Evolutionary conservation across 2,113 vertebrate species (phyloP).

Genomic region (Microtus ochrogaster): DNA sequence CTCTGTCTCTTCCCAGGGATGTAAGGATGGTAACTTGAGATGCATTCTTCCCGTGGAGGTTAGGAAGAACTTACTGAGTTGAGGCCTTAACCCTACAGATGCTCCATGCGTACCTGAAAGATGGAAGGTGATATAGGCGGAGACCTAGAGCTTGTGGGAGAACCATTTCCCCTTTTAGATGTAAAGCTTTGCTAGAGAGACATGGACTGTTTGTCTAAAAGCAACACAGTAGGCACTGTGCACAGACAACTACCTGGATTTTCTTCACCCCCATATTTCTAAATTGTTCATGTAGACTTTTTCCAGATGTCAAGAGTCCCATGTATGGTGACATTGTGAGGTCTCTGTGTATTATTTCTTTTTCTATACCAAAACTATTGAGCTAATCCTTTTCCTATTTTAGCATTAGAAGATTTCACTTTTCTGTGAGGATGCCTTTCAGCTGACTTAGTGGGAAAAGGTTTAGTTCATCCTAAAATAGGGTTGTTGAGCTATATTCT

Average conservation of each 20-base stretch:
- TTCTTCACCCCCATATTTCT: background rate
- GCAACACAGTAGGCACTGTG: background rate
- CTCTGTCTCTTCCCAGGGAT: background rate
- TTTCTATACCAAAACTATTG: background rate
- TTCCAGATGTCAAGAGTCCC: background rate
- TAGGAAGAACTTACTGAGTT: slow-evolving; percentile 20
- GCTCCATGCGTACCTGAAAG: background rate
- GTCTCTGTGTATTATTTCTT: slow-evolving; percentile 14
- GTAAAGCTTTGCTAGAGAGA: background rate
- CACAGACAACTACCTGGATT: background rate
- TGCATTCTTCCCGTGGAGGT: background rate
- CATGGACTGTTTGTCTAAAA: background rate
- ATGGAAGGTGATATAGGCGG: background rate
- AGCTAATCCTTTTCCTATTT: slow-evolving; percentile 37
- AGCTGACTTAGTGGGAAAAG: slow-evolving; percentile 24
- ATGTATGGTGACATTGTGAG: background rate
- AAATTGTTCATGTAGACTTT: background rate
- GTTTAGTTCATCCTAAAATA: slow-evolving; percentile 39
- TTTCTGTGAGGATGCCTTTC: slow-evolving; percentile 9
- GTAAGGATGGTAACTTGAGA: background rate
- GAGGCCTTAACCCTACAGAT: background rate
- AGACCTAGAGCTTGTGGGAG: background rate
- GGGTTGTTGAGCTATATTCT: slow-evolving; percentile 5
- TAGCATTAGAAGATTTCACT: slow-evolving; percentile 27
- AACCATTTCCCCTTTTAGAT: background rate